phyloP scores from a whole-genome alignment of 2,888 invertebrate species.

The Chymomyza procnemis region DNA sequence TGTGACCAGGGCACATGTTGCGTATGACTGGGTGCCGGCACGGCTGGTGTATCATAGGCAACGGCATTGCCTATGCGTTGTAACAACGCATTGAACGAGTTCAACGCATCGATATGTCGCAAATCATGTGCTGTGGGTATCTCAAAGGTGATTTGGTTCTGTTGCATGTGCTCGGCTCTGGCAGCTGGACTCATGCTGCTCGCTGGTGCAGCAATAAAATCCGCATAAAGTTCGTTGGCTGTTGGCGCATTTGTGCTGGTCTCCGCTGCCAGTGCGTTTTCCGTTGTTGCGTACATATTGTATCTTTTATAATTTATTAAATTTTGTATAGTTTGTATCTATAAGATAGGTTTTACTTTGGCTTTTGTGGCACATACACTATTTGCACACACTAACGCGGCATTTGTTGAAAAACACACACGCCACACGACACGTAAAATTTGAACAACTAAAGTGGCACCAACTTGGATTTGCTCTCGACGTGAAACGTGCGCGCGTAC shows the following conservation, averaged over 20 bases:
- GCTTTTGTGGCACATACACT: conserved; percentile 35
- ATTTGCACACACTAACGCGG: conserved; percentile 45
- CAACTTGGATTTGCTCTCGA: not conserved
- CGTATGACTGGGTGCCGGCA: conserved; percentile 18
- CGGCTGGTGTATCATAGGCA: conserved; percentile 39
- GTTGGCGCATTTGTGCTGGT: conserved; percentile 28
- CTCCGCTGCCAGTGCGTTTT: conserved; percentile 46
- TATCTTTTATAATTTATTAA: not conserved
- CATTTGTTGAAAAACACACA: not conserved
- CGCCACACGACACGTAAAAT: conserved; percentile 44
- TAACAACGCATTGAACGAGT: conserved; percentile 76
- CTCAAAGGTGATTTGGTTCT: conserved; percentile 78
- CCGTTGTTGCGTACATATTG: conserved; percentile 49
- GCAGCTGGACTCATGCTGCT: conserved; percentile 70
- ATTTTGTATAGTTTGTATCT: not conserved
- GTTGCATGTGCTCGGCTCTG: conserved; percentile 71
- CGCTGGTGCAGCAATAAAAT: conserved; percentile 60
- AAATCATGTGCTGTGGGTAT: conserved; percentile 77
- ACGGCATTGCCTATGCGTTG: conserved; percentile 68
- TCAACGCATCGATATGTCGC: conserved; percentile 76
- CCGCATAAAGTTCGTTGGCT: conserved; percentile 46
- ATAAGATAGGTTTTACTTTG: conserved; percentile 8
- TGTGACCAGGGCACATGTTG: conserved; percentile 46
- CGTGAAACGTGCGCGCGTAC: conserved; percentile 25
- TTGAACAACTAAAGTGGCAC: not conserved